Evolutionary conservation across 2,797 vertebrate species (phyloP).

Genomic region (Macropodus opercularis): DNA sequence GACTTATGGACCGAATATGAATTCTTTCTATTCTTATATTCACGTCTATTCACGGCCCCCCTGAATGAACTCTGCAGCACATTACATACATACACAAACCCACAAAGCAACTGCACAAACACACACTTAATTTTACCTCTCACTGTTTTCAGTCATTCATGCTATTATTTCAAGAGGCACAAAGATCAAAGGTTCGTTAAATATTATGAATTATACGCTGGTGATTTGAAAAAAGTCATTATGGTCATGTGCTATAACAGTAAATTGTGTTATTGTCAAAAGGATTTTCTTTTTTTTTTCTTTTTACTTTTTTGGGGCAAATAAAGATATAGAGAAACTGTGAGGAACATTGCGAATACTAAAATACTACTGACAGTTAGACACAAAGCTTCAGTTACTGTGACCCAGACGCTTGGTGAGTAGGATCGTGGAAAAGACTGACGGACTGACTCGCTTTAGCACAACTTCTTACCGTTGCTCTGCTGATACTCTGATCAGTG

Average conservation of each 20-base stretch:
- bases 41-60: slow-evolving; percentile 11
- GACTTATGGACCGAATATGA: slow-evolving; percentile 13
- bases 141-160: slow-evolving; percentile 15
- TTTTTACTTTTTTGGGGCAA: background rate
- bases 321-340: background rate
- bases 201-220: background rate
- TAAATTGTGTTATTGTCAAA: slow-evolving; percentile 3
- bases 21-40: slow-evolving; percentile 33
- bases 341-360: slow-evolving; percentile 1
- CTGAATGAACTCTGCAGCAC: slow-evolving; percentile 22
- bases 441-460: too few species aligned
- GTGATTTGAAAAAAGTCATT: background rate
- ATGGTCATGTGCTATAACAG: background rate
- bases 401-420: background rate
- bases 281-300: slow-evolving; percentile 3
- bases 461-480: too few species aligned
- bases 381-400: background rate
- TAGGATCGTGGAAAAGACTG: background rate
- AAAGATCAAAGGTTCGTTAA: slow-evolving; percentile 14
- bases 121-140: slow-evolving; percentile 4
- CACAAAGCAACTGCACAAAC: background rate
- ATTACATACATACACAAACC: slow-evolving; percentile 8
- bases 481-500: too few species aligned
- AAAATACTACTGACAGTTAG: background rate
- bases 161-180: slow-evolving; percentile 10